Base-by-base conservation (phyloP, 1,140 invertebrate species). In the Trichonephila clavata region DNA sequence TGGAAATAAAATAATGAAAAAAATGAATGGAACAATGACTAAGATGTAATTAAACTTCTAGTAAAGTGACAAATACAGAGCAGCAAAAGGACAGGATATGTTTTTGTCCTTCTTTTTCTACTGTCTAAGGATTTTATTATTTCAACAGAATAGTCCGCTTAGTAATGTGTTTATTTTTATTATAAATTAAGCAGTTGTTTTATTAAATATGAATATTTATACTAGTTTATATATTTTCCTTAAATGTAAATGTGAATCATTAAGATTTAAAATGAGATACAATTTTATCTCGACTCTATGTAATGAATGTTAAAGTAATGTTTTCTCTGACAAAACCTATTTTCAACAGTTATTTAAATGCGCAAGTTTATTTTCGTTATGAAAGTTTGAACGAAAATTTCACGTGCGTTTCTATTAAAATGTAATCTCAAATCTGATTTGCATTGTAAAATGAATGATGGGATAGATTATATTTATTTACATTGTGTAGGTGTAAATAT, bases 41-140 rank as follows among this genome's bases (percentile, higher is more conserved):
- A 32, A 77, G 71, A 77, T 77, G 32, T 77, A 77, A 77, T 77
- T 77, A 77, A 77, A 77, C 71, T 77, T 77, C 71, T 16, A 77
- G 18, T 27, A 77, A 77, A 20, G 71, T 77, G 71, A 77, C 71
- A 77, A 39, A 77, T 32, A 32, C 71, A 77, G 24, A 32, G 27
- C 71, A 77, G 27, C 71, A 77, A 77, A 77, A 77, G 27, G 71
- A 77, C 71, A 77, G 18, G 71, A 32, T 32, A 77, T 39, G 71
- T 77, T 77, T 77, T 77, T 77, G 32, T 77, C 16, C 13, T 18
- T 39, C 20, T 77, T 68, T 68, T 77, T 5, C 6, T 39, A 18
- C 16, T 18, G 16, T 21, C 27, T 39, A 77, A 77, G 27, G 71
- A 16, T 77, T 39, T 77, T 77, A 16, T 39, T 21, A 39, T 18